Percentiles rank a stretch among this genome's conserved stretches.
These are phyloP conservation scores for Trematocara stigmaticum DNA, from an alignment of 2,113 vertebrate species.

Conservation along the genomic window DNA sequence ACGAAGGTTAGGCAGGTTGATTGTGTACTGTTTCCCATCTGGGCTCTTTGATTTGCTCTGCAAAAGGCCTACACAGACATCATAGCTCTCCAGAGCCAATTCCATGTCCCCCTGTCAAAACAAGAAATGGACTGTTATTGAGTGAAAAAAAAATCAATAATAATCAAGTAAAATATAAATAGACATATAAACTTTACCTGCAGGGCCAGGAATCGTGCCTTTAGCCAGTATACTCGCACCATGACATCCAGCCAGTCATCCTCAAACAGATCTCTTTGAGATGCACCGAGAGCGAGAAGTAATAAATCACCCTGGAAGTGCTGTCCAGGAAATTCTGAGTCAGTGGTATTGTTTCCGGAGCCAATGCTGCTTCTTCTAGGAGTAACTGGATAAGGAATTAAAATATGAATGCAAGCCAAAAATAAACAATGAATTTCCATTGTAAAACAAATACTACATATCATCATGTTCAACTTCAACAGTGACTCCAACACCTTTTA, in stretches of 20 bases:
- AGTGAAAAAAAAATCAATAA: not conserved
- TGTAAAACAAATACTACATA: not conserved
- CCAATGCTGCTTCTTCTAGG: constrained; percentile 76
- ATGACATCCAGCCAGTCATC: constrained; percentile 86
- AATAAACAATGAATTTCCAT: not conserved
- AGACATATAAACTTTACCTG: constrained; percentile 73
- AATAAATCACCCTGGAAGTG: constrained; percentile 87
- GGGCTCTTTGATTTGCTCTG: constrained; percentile 71
- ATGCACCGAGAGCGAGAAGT: constrained; percentile 85
- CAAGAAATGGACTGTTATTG: not conserved
- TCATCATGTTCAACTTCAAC: not conserved
- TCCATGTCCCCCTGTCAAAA: constrained; percentile 90
- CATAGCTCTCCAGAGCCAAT: constrained; percentile 92
- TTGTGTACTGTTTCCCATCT: constrained; percentile 64
- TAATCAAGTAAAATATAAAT: not conserved
- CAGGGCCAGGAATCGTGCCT: constrained; percentile 86
- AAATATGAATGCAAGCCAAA: not conserved
- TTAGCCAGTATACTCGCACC: constrained; percentile 91
- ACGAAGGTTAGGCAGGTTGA: constrained; percentile 86
- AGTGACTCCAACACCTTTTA: not conserved
- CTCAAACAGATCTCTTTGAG: constrained; percentile 87
- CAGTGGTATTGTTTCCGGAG: constrained; percentile 70
- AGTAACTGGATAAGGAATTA: constrained; percentile 73
- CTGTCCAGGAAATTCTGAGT: constrained; percentile 81
- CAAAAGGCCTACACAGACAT: constrained; percentile 86